Percentiles rank a stretch among this genome's conserved stretches.
Conservation (phyloP, 2,797 vertebrate genomes). For the Heterohyrax brucei region DNA sequence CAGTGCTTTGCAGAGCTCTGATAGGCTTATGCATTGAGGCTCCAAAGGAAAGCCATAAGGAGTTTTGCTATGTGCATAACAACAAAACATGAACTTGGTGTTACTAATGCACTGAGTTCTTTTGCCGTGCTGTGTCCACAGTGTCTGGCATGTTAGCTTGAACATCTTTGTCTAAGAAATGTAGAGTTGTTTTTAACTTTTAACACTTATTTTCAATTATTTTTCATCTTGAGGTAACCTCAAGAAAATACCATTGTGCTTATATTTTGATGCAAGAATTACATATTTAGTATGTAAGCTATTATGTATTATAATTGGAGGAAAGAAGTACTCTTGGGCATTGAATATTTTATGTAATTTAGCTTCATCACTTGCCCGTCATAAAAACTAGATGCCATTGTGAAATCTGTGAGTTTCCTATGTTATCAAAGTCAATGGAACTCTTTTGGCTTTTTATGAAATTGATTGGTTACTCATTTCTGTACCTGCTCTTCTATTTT, state of each 20-base stretch:
- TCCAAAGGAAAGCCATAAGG: neutral
- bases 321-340: neutral
- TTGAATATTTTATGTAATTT: neutral
- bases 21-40: rapidly evolving
- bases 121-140: rapidly evolving
- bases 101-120: neutral
- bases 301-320: neutral
- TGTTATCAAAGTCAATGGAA: rapidly evolving
- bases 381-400: rapidly evolving
- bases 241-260: neutral
- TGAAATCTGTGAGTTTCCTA: neutral
- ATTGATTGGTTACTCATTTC: neutral
- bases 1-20: rapidly evolving
- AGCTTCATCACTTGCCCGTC: neutral
- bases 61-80: neutral
- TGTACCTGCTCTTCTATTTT: rapidly evolving
- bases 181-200: neutral
- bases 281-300: neutral
- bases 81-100: neutral
- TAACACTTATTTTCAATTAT: neutral
- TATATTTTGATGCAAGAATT: neutral
- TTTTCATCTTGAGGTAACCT: neutral
- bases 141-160: too few species aligned
- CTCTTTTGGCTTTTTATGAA: neutral
- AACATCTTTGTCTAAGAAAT: neutral